Evolutionary conservation across 1,140 invertebrate species (phyloP), one percentile per base, ranked within the genome.

Genomic region (Hyles euphorbiae): DNA sequence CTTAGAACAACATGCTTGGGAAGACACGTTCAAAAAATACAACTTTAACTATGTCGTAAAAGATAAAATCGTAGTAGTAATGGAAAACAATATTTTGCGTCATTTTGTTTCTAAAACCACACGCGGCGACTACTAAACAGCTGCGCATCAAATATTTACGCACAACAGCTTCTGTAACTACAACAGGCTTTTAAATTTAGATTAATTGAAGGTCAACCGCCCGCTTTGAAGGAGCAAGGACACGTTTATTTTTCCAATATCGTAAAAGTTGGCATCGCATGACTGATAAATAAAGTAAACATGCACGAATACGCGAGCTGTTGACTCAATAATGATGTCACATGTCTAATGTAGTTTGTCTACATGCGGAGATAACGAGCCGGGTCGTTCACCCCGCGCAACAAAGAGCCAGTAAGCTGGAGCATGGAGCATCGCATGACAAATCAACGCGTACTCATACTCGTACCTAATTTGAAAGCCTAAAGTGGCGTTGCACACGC

Each of bases 291-390:
- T 57, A 60, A 56, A 51, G 55, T 57, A 58, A 49, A 60, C 49
- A 62, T 72, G 60, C 58, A 66, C 63, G 53, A 66, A 58, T 53
- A 61, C 68, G 67, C 69, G 68, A 65, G 57, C 64, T 40, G 51
- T 67, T 75, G 71, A 68, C 63, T 70, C 68, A 67, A 68, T 80
- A 79, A 75, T 83, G 72, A 83, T 83, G 78, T 80, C 80, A 78
- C 74, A 74, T 59, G 66, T 76, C 74, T 72, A 81, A 76, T 81
- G 68, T 70, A 70, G 69, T 77, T 63, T 68, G 71, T 76, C 76
- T 74, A 77, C 72, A 70, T 61, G 65, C 58, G 56, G 58, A 74
- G 80, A 83, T 83, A 81, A 78, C 65, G 63, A 67, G 45, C 56
- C 58, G 62, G 76, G 76, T 79, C 73, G 64, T 79, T 79, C 69